Conservation (phyloP, 2,888 invertebrate species). For the Sicus ferrugineus region DNA sequence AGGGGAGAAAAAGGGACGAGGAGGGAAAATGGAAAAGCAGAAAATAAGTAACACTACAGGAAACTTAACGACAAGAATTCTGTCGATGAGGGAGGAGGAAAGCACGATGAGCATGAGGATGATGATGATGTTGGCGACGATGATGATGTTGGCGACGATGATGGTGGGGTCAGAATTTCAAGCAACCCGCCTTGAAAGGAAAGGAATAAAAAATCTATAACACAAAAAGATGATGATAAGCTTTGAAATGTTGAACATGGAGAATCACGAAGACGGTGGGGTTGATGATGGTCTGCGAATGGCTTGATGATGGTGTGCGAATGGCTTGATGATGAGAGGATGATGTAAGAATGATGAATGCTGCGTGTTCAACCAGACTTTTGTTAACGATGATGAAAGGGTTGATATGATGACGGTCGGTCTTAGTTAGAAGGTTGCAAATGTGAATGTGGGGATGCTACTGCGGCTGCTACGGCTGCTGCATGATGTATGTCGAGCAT, state of each 20-base stretch:
- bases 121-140: conserved; percentile 5
- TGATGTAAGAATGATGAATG: not conserved
- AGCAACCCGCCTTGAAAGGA: no score
- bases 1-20: not conserved
- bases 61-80: conserved; percentile 14
- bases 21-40: not conserved
- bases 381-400: not conserved
- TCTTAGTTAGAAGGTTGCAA: not conserved
- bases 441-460: not conserved
- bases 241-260: no score
- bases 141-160: not conserved
- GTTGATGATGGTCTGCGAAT: no score
- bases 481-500: conserved; percentile 14
- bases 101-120: not conserved
- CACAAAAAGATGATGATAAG: not conserved
- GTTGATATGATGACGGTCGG: not conserved
- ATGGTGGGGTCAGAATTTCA: no score
- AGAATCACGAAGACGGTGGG: no score
- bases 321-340: not conserved
- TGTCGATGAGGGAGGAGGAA: conserved; percentile 1
- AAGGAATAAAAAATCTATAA: no score
- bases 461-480: not conserved
- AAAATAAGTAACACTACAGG: conserved; percentile 32
- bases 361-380: not conserved
- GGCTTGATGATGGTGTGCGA: not conserved